phyloP scores from a whole-genome alignment of 2,113 vertebrate species.

The Gadus chalcogrammus region DNA sequence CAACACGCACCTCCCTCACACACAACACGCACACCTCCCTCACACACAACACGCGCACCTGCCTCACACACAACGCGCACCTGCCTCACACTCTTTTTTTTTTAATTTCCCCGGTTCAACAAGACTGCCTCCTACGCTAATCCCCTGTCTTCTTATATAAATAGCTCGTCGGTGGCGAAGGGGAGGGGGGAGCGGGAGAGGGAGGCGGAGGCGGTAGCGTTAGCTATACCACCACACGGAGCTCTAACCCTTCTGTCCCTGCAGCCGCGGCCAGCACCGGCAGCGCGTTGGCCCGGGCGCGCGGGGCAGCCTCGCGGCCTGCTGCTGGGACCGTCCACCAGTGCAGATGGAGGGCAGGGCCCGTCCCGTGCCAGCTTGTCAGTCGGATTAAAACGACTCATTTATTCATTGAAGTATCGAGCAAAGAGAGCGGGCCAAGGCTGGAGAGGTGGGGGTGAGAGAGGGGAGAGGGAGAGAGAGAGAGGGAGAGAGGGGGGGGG shows the following conservation, averaged over 20 bases:
- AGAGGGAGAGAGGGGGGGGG: not conserved
- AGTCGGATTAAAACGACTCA: conserved; percentile 99
- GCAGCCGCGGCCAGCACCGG: conserved; percentile 80
- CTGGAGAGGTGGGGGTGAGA: conserved; percentile 64
- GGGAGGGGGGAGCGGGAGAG: conserved; percentile 19
- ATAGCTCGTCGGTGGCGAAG: conserved; percentile 77
- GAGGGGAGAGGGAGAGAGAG: conserved; percentile 57
- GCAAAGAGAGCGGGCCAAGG: conserved; percentile 93
- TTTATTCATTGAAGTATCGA: conserved; percentile 99
- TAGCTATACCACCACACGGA: conserved; percentile 67
- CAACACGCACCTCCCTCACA: no score
- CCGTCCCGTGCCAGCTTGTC: conserved; percentile 99
- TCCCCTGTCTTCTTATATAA: conserved; percentile 81
- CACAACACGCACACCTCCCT: no score
- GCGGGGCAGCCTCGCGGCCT: conserved; percentile 74
- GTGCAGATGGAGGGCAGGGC: conserved; percentile 99
- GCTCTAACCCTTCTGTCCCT: conserved; percentile 82
- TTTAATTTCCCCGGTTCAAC: conserved; percentile 68
- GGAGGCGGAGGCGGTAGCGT: conserved; percentile 12
- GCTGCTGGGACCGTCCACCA: conserved; percentile 80
- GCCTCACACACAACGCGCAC: no score
- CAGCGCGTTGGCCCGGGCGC: conserved; percentile 80
- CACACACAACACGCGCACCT: no score
- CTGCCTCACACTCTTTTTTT: not conserved
- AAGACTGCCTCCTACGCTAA: conserved; percentile 73